Evolutionary conservation across 2,888 invertebrate genomes (phyloP).

Genomic region (Drosophila pseudotakahashii): DNA sequence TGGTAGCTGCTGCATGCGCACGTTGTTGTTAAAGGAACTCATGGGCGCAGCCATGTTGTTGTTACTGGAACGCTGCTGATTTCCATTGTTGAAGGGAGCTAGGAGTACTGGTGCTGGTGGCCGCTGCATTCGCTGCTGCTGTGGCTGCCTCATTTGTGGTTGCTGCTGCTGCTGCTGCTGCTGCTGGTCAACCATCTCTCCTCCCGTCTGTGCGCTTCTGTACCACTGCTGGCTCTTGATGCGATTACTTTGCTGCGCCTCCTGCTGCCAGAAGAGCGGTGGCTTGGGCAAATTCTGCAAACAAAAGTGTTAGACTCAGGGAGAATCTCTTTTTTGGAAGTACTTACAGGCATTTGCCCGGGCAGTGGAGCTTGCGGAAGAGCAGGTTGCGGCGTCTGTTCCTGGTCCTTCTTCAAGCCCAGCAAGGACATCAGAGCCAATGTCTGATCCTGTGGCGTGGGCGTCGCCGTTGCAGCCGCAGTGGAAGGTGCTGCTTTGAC

Average conservation of each 20-base stretch:
- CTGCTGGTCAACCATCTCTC: not conserved
- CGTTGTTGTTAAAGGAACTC: not conserved
- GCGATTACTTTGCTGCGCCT: conserved; percentile 18
- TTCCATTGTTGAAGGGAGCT: conserved; percentile 1
- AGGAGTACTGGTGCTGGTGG: not conserved
- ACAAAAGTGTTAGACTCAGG: no score
- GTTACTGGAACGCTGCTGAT: not conserved
- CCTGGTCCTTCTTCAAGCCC: conserved; percentile 46
- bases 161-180: not conserved
- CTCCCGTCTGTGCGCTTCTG: not conserved
- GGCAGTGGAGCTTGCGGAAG: conserved; percentile 3
- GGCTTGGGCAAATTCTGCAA: conserved; percentile 71
- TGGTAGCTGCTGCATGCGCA: conserved; percentile 3
- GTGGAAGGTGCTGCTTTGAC: not conserved
- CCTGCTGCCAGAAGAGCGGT: conserved; percentile 70
- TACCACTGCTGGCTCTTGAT: conserved; percentile 25
- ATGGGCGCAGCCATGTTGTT: not conserved
- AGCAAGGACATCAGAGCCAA: conserved; percentile 60
- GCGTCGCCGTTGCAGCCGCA: not conserved
- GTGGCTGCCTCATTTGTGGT: not conserved
- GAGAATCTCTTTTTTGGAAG: no score
- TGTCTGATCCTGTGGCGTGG: conserved; percentile 53
- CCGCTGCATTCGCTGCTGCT: not conserved
- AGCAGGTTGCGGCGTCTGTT: not conserved
- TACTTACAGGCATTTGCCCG: conserved; percentile 55